Evolutionary conservation across 2,113 vertebrate genomes (phyloP).

Genomic region (Trachemys scripta): DNA sequence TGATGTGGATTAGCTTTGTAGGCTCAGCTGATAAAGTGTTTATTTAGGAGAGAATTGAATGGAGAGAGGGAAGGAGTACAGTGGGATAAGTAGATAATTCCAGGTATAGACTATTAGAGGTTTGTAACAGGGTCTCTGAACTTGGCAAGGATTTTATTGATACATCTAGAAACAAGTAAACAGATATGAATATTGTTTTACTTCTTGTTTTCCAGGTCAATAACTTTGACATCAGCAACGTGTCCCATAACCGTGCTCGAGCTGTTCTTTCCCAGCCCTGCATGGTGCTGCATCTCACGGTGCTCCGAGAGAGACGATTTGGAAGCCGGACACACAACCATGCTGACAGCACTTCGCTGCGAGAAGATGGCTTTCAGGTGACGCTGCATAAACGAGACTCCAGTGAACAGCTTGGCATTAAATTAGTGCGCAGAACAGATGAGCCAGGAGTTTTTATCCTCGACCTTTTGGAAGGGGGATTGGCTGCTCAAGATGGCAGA

Average conservation of each 20-base stretch:
- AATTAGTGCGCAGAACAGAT: constrained; percentile 94
- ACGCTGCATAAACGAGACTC: constrained; percentile 92
- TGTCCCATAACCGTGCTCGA: constrained; percentile 93
- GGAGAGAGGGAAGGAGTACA: background rate
- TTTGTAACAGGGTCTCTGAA: background rate
- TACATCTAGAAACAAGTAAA: background rate
- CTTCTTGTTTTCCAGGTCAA: constrained; percentile 86
- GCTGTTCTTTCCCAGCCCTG: constrained; percentile 92
- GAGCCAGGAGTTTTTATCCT: constrained; percentile 96
- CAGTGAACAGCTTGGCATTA: constrained; percentile 96
- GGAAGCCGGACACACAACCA: constrained; percentile 81
- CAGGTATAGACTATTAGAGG: background rate
- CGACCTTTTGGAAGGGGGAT: constrained; percentile 93
- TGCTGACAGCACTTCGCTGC: constrained; percentile 66
- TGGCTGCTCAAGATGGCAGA: constrained; percentile 94
- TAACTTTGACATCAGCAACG: constrained; percentile 95
- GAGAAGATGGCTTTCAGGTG: constrained; percentile 92
- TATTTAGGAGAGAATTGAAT: background rate
- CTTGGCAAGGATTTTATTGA: background rate
- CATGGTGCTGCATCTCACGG: constrained; percentile 90
- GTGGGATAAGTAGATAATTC: background rate
- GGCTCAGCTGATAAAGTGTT: background rate
- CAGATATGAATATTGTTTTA: rapidly evolving
- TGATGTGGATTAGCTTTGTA: background rate
- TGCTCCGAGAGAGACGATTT: constrained; percentile 93